Base-by-base conservation (phyloP, 2,113 vertebrate genomes). In the Camelus bactrianus region DNA sequence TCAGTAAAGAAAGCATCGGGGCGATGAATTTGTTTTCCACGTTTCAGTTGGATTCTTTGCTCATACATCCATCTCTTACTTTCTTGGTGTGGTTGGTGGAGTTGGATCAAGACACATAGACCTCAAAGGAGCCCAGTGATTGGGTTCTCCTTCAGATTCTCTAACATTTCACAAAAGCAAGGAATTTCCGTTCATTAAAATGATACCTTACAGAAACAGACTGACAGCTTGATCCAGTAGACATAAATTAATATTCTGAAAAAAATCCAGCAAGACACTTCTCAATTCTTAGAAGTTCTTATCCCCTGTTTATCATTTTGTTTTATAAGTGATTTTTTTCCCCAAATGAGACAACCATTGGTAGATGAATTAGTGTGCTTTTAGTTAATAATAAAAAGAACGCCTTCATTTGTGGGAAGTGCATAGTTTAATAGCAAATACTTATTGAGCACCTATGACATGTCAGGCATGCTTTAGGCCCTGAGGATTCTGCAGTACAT, bases 151-250 rank as follows among this genome's bases (percentile, higher is more conserved):
- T 90, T 90, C 64, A 28, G 6, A 65, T 79, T 86, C 60, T 82
- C 56, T 54, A 56, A 62, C 65, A 84, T 19, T 91, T 54, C 86
- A 52, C 38, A 81, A 91, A 73, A 7, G 10, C 65, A 77, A 30
- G 32, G 38, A 54, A 26, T 79, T 70, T 93, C 76, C 77, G 26
- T 89, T n/a, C 82, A 62, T 85, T 50, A 94, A 95, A 96, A 38
- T 1, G 35, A 1, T 54, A 26, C 32, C n/a, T 48, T 96, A 35
- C 22, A 84, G 28, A 93, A 62, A 52, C 32, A 42, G 56, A 30
- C 46, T 52, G 52, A n/a, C 48, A 69, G 13, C 42, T 89, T 82
- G 60, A 14, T 62, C 46, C 26, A 24, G 56, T 62, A n/a, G 82
- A 92, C 77, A 28, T 67, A 80, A 92, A 65, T 24, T 54, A 50